phyloP scores from a whole-genome alignment of 2,113 vertebrate species.

The Xyrauchen texanus region DNA sequence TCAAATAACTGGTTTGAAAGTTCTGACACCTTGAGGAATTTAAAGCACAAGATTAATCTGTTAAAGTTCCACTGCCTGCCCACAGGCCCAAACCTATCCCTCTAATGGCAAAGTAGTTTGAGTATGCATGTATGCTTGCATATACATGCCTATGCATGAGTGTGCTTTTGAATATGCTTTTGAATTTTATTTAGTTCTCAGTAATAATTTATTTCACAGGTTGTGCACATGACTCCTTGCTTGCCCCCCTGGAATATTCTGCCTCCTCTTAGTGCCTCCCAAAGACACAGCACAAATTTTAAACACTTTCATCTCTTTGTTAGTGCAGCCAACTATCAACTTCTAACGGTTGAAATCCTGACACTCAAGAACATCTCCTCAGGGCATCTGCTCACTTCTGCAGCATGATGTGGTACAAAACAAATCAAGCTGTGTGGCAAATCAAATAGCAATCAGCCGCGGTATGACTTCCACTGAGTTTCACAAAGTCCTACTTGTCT shows the following conservation, averaged over 20 bases:
- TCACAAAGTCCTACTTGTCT: not conserved
- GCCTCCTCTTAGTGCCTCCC: constrained; percentile 5
- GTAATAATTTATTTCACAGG: constrained; percentile 44
- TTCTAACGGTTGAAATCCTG: constrained; percentile 29
- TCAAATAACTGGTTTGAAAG: not conserved
- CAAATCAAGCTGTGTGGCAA: constrained; percentile 29
- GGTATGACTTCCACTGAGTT: constrained; percentile 18
- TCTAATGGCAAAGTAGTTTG: not conserved
- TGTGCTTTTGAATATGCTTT: not conserved
- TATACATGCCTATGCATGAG: not conserved
- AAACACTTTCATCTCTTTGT: constrained; percentile 13
- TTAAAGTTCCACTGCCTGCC: constrained; percentile 1
- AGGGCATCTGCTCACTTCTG: constrained; percentile 34
- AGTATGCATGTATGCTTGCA: not conserved
- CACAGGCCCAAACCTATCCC: not conserved
- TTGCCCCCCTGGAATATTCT: constrained; percentile 11
- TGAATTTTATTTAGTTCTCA: constrained; percentile 37
- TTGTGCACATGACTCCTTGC: not conserved
- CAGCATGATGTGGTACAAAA: constrained; percentile 43
- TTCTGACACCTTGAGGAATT: constrained; percentile 19
- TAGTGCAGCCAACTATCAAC: not conserved
- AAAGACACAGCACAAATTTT: constrained; percentile 10
- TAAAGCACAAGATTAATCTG: constrained; percentile 33
- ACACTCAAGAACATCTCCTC: constrained; percentile 34
- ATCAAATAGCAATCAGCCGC: constrained; percentile 32